phyloP scores from a whole-genome alignment of 1,140 invertebrate genomes.

The Apolygus lucorum region DNA sequence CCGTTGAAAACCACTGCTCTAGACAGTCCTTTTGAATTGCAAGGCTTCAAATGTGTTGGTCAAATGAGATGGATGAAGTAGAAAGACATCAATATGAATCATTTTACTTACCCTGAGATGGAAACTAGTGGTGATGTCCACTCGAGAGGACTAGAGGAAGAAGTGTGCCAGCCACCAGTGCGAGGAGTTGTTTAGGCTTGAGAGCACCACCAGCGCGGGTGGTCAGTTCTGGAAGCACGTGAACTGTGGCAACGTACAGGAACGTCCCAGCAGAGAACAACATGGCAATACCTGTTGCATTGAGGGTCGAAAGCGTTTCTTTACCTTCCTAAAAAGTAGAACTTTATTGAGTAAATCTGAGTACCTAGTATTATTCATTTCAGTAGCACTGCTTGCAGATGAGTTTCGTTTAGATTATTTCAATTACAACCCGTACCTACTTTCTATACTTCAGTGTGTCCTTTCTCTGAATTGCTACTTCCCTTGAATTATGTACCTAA shows the following conservation, averaged over 20 bases:
- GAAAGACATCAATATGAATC: too few species aligned
- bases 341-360: neutral
- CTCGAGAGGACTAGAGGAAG: constrained; percentile 79
- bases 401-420: constrained; percentile 3
- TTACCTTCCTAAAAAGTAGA: constrained; percentile 48
- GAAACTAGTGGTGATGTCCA: constrained; percentile 76
- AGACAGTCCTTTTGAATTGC: too few species aligned
- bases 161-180: constrained; percentile 73
- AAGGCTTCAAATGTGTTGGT: too few species aligned
- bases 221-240: constrained; percentile 90
- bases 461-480: too few species aligned
- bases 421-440: constrained; percentile 10
- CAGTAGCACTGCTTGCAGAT: too few species aligned
- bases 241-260: constrained; percentile 96
- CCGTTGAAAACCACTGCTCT: too few species aligned
- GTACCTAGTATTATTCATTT: too few species aligned
- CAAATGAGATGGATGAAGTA: too few species aligned
- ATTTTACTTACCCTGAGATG: too few species aligned
- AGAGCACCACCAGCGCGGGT: constrained; percentile 41
- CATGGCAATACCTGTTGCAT: constrained; percentile 94
- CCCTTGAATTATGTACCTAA: too few species aligned
- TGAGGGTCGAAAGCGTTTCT: constrained; percentile 66
- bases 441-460: too few species aligned
- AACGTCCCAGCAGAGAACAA: constrained; percentile 98
- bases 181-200: constrained; percentile 66